A percentile compares a stretch with the other conserved stretches of the same genome.
Conservation (phyloP, 2,888 invertebrate genomes). For the Palloptera scutellata region DNA sequence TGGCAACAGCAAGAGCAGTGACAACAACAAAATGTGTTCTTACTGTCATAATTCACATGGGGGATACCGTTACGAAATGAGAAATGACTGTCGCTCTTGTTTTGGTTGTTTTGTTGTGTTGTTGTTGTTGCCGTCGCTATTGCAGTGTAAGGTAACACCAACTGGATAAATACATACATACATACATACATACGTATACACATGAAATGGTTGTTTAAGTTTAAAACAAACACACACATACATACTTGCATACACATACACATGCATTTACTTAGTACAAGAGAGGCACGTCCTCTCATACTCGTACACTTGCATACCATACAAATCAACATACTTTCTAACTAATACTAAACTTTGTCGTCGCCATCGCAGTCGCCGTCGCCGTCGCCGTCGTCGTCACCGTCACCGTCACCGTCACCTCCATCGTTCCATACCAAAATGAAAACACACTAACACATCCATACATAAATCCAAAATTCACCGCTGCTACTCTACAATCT, state of each 20-base stretch:
- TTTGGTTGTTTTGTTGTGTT: not conserved
- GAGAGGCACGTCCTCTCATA: not conserved
- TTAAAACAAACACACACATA: conserved; percentile 24
- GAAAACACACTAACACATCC: too few relatives aligned
- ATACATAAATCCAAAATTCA: too few relatives aligned
- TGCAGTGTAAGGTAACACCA: conserved; percentile 19
- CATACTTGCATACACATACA: not conserved
- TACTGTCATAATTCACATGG: conserved; percentile 57
- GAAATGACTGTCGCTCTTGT: not conserved
- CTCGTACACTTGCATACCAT: too few relatives aligned
- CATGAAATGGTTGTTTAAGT: conserved; percentile 7
- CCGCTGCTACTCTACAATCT: too few relatives aligned
- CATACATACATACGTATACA: conserved; percentile 8
- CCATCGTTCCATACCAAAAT: too few relatives aligned
- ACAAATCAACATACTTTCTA: too few relatives aligned
- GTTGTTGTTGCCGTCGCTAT: conserved; percentile 11
- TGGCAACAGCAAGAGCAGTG: conserved; percentile 17
- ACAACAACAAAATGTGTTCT: conserved; percentile 39
- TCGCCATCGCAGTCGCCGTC: too few relatives aligned
- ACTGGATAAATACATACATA: conserved; percentile 26
- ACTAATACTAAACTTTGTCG: too few relatives aligned
- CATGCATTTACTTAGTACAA: too few relatives aligned
- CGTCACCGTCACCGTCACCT: too few relatives aligned
- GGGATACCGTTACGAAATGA: conserved; percentile 5
- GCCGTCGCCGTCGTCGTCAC: too few relatives aligned